Evolutionary conservation across 2,888 invertebrate genomes (phyloP).

Genomic region (Plagodis dolabraria): DNA sequence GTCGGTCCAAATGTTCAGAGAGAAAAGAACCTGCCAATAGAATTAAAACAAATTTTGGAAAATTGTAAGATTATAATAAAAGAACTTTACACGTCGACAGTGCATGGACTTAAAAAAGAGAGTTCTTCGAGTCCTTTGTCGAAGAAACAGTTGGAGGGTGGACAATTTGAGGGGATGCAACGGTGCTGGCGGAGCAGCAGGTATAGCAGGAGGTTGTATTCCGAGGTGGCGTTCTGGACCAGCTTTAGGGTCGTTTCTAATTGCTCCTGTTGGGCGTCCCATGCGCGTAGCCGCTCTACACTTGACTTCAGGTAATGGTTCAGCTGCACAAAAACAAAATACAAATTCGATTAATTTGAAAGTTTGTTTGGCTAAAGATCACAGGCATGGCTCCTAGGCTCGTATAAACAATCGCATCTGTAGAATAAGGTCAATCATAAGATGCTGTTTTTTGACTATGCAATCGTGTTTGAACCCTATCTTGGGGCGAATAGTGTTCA

Average conservation of each 20-base stretch:
- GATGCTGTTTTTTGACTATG: no score
- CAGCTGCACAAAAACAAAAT: conserved; percentile 17
- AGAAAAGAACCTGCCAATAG: no score
- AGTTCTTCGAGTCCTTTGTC: conserved; percentile 52
- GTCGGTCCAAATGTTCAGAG: no score
- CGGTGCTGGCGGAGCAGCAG: conserved; percentile 64
- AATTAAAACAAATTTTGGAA: conserved; percentile 3
- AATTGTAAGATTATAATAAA: conserved; percentile 16
- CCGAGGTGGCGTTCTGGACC: conserved; percentile 65
- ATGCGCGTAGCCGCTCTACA: conserved; percentile 59
- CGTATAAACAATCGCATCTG: no score
- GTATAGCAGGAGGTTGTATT: conserved; percentile 71
- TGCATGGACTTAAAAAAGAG: conserved; percentile 33
- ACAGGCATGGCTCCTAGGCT: no score
- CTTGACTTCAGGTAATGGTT: conserved; percentile 51
- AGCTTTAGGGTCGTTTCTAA: conserved; percentile 60
- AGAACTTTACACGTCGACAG: conserved; percentile 16
- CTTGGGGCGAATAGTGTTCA: no score
- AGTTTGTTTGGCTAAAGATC: no score
- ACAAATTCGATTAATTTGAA: no score
- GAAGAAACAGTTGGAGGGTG: conserved; percentile 49
- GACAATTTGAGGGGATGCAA: conserved; percentile 38
- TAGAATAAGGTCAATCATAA: no score
- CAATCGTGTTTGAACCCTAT: no score
- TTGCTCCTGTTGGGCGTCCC: conserved; percentile 66